Evolutionary conservation across 2,888 invertebrate genomes (phyloP).

Genomic region (Sarcophaga carnaria): DNA sequence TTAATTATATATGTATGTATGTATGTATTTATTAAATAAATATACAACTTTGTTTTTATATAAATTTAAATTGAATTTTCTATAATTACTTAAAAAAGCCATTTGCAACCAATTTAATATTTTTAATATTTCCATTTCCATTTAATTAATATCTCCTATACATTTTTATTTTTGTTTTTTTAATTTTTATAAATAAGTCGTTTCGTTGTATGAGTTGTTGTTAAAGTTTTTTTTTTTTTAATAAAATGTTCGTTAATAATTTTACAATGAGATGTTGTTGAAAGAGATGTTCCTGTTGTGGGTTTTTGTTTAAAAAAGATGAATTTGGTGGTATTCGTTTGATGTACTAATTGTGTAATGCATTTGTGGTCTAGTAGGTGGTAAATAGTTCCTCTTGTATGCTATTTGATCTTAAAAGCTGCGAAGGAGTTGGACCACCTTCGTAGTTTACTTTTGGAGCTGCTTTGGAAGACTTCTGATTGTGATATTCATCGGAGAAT

Average conservation of each 20-base stretch:
- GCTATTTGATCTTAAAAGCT: constrained; percentile 89
- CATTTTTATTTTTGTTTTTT: constrained; percentile 50
- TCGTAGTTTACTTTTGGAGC: constrained; percentile 83
- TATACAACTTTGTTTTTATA: constrained; percentile 64
- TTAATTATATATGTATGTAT: constrained; percentile 11
- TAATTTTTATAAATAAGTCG: constrained; percentile 51
- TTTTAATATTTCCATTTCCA: constrained; percentile 17
- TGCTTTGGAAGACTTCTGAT: constrained; percentile 85
- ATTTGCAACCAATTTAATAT: constrained; percentile 60
- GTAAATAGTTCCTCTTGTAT: constrained; percentile 92
- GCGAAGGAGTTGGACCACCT: constrained; percentile 83
- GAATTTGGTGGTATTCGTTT: not conserved
- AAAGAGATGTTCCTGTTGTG: not conserved
- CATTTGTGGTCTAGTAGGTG: constrained; percentile 74
- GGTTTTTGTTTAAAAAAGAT: not conserved
- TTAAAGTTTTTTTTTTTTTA: too few relatives aligned
- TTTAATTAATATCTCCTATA: constrained; percentile 48
- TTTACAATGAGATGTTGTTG: constrained; percentile 40
- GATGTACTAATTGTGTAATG: constrained; percentile 35
- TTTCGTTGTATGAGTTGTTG: constrained; percentile 50
- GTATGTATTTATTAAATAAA: constrained; percentile 66
- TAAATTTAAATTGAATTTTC: constrained; percentile 65
- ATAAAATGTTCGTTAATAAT: constrained; percentile 40
- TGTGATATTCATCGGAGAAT: constrained; percentile 91
- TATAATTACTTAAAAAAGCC: constrained; percentile 60